These are phyloP conservation scores for Platysteira castanea DNA, from an alignment of 2,113 vertebrate species.

Conservation along the genomic window DNA sequence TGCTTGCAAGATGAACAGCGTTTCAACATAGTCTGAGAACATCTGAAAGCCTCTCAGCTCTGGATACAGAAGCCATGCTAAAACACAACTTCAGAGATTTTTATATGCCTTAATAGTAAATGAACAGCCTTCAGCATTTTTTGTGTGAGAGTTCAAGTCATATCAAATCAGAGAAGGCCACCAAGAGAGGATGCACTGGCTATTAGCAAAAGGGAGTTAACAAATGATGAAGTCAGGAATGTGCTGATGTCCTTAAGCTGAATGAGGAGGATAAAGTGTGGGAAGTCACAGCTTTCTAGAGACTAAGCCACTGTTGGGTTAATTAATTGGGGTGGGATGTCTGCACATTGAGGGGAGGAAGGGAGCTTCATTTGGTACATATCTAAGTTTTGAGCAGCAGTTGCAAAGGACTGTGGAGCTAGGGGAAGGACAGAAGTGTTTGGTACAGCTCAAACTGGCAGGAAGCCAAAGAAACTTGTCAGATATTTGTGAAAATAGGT, in stretches of 20 bases:
- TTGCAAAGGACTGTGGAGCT: slow-evolving; percentile 48
- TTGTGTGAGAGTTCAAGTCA: slow-evolving; percentile 41
- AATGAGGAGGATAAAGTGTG: slow-evolving; percentile 68
- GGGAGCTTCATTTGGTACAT: slow-evolving; percentile 38
- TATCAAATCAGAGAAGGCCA: slow-evolving; percentile 58
- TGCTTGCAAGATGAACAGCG: neutral
- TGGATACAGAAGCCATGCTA: neutral
- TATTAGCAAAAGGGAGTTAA: slow-evolving; percentile 79
- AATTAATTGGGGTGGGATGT: slow-evolving; percentile 75
- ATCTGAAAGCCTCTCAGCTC: neutral
- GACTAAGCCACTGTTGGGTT: slow-evolving; percentile 67
- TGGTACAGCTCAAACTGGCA: slow-evolving; percentile 63
- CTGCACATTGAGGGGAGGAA: slow-evolving; percentile 48
- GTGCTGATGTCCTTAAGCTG: slow-evolving; percentile 76
- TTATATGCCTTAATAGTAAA: neutral
- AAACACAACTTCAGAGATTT: neutral
- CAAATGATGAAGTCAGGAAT: slow-evolving; percentile 82
- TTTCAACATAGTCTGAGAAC: neutral
- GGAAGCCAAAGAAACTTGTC: slow-evolving; percentile 73
- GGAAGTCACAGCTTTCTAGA: slow-evolving; percentile 68
- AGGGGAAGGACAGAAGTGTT: slow-evolving; percentile 61
- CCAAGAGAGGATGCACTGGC: slow-evolving; percentile 62
- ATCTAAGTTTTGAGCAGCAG: slow-evolving; percentile 47
- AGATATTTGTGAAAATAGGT: slow-evolving; percentile 78
- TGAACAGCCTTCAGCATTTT: neutral